Evolutionary conservation across 2,797 vertebrate genomes (phyloP).

Genomic region (Myotis planiceps): DNA sequence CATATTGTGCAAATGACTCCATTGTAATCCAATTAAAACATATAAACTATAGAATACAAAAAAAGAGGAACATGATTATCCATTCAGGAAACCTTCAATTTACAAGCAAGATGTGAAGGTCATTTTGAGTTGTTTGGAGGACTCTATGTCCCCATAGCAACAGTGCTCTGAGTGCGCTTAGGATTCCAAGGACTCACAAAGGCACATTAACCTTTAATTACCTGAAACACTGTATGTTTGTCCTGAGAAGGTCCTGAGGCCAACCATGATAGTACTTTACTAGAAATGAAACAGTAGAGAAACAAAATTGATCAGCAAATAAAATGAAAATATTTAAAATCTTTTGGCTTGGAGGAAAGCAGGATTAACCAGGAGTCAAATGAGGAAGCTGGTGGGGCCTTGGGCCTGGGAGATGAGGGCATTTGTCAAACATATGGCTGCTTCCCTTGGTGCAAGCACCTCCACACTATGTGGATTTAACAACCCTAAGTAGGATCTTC

Average conservation of each 20-base stretch:
- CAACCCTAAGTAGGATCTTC: background rate
- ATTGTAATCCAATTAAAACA: background rate
- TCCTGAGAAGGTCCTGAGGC: background rate
- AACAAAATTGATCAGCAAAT: background rate
- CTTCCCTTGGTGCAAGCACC: background rate
- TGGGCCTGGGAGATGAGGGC: background rate
- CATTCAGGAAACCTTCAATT: background rate
- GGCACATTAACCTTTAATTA: background rate
- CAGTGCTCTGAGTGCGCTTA: background rate
- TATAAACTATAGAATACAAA: background rate
- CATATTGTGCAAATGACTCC: background rate
- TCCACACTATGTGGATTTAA: fast-evolving
- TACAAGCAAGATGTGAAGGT: background rate
- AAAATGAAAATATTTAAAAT: background rate
- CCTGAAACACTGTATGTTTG: background rate
- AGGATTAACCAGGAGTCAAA: background rate
- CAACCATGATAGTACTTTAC: background rate
- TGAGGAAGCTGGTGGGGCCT: background rate
- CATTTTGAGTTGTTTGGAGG: background rate
- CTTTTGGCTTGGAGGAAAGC: background rate
- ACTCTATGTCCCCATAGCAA: background rate
- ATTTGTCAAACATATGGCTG: background rate
- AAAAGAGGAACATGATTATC: background rate
- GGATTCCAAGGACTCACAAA: background rate
- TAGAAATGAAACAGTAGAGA: background rate